Base-by-base conservation (phyloP, 2,113 vertebrate genomes). In the Colinus virginianus region DNA sequence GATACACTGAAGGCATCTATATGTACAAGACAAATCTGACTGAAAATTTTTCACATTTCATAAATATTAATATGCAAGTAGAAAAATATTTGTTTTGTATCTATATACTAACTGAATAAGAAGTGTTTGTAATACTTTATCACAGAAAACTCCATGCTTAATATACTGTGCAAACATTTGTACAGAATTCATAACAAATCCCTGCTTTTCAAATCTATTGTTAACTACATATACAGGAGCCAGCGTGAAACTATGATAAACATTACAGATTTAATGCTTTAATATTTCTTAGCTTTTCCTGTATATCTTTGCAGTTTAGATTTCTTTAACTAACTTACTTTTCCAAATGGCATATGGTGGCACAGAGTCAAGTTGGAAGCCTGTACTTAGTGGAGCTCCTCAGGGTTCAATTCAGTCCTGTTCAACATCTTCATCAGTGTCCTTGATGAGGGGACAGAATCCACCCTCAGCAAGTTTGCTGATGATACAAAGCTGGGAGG, bases 341-440 rank as follows among this genome's bases (percentile, higher is more conserved):
- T 58, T 83, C 46, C 70, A 92, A 88, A 95, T 93, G 91, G 95
- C 78, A 87, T 23, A 55, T 32, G 40, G 40, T 40, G 40, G 40
- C 40, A 40, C 40, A 40, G 40, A 40, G 40, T 40, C 40, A 40
- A 40, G 40, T 40, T 40, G 40, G 40, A 40, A 40, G 13, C 40
- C 40, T 40, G 40, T 40, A 40, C 40, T 40, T 40, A 40, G 40
- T 40, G 12, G 40, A 40, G 40, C 13, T 40, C 40, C 40, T 40
- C 40, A 40, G 40, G 40, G 40, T 13, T 40, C 40, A 40, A 12
- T 13, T 12, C 40, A 40, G 40, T 40, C 40, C 40, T 40, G 40
- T 40, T 40, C 40, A 40, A 40, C 40, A 40, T 12, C 40, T 40
- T 40, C 40, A 40, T 40, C 40, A 13, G 12, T 40, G 40, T 12